Base-by-base conservation (phyloP, 2,888 invertebrate genomes). In the Elaeidobius kamerunicus region DNA sequence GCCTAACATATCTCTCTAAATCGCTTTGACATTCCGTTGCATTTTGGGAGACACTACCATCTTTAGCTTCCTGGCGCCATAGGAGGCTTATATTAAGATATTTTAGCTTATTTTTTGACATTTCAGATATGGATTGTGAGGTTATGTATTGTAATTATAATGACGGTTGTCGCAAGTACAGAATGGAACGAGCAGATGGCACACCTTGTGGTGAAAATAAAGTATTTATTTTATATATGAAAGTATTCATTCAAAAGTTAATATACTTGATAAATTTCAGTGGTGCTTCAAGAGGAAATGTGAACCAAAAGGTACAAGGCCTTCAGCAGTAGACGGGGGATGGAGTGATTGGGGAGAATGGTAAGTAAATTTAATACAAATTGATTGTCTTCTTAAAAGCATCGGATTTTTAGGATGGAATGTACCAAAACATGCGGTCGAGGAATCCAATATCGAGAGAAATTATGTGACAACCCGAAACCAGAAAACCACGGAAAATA, bases 221-320 rank as follows among this genome's bases (percentile, higher is more conserved):
- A 76, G 83, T 76, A 63, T 20, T 18, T 20, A 20, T 12, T 20
- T 20, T n/a, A 20, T 15, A 20, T 19, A 12, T 23, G 9, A 23
- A 23, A 23, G 23, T 4, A 23, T 6, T 23, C 4, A 23, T 23
- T 23, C 4, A 23, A 6, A 6, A 23, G 9, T 23, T 23, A 17
- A 46, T 59, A 46, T 38, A 34, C 7, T 9, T 39, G n/a, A 23
- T 17, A 17, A 15, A 23, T 61, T 55, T 46, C 63, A 84, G 83
- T 85, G 85, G 85, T 85, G 85, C 64, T 80, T 77, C 60, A 74
- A 76, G 58, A 77, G 78, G 20, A 71, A 80, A 60, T 86, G 85
- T 68, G 78, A 82, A 17, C 75, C 75, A 44, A 79, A 81, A 42
- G 81, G 81, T 5, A 77, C 80, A 55, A 71, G 80, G 27, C 82